Conservation (phyloP, 1,140 invertebrate species). For the Drosophila azteca region DNA sequence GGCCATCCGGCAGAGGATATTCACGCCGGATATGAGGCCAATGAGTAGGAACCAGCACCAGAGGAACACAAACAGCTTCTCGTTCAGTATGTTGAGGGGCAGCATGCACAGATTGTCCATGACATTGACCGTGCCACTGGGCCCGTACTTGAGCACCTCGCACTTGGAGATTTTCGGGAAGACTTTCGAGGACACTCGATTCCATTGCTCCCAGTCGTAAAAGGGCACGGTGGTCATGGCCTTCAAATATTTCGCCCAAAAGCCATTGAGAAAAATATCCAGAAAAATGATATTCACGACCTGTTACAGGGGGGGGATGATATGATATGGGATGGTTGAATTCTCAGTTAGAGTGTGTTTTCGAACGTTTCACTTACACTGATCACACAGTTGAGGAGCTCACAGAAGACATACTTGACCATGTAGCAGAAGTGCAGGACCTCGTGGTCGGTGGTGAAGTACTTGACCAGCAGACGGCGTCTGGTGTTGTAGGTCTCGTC, state of each 20-base stretch:
- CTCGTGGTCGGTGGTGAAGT: slow-evolving; percentile 85
- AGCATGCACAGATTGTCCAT: slow-evolving; percentile 90
- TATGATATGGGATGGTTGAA: background rate
- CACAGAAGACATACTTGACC: slow-evolving; percentile 88
- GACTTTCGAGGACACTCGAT: slow-evolving; percentile 86
- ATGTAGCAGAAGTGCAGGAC: slow-evolving; percentile 89
- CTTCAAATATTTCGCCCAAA: slow-evolving; percentile 89
- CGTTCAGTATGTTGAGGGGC: slow-evolving; percentile 91
- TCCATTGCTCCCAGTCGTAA: slow-evolving; percentile 80
- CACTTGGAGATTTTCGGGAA: slow-evolving; percentile 93
- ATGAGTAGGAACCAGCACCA: slow-evolving; percentile 93
- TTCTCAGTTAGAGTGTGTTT: too few species aligned
- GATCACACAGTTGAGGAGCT: slow-evolving; percentile 89
- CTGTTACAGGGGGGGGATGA: slow-evolving; percentile 74
- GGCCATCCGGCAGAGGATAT: slow-evolving; percentile 86
- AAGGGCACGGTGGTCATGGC: slow-evolving; percentile 85
- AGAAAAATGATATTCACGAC: slow-evolving; percentile 86
- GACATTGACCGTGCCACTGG: slow-evolving; percentile 86
- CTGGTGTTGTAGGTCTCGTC: slow-evolving; percentile 85
- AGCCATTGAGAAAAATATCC: slow-evolving; percentile 90
- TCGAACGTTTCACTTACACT: slow-evolving; percentile 84
- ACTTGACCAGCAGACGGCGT: slow-evolving; percentile 85
- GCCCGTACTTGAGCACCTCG: slow-evolving; percentile 87
- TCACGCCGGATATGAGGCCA: slow-evolving; percentile 86
- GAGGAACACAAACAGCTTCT: slow-evolving; percentile 91